Base-by-base conservation (phyloP, 2,888 invertebrate genomes). In the Chydorus sphaericus region DNA sequence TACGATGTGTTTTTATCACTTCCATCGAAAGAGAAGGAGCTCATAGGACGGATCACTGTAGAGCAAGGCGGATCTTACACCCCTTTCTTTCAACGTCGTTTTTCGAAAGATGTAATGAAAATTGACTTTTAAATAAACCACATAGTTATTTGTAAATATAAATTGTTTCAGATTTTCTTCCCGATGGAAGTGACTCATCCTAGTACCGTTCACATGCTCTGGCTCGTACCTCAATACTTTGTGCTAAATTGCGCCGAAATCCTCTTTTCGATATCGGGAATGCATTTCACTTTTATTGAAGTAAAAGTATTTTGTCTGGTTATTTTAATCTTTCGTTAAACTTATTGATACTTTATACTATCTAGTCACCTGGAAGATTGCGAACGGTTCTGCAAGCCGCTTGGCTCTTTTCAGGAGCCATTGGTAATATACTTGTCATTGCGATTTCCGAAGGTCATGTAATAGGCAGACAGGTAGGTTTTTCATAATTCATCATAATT, bases 281-380 rank as follows among this genome's bases (percentile, higher is more conserved):
- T 97, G 26, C 88, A 92, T 67, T 97, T 98, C 71, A 88, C 94
- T 0, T 97, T 92, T 70, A 88, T 93, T 0, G 90, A 86, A 75
- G 84, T 78, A 69, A n/a, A n/a, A n/a, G n/a, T n/a, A n/a, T n/a
- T n/a, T n/a, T n/a, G n/a, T n/a, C n/a, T n/a, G n/a, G n/a, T n/a
- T n/a, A n/a, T n/a, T n/a, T n/a, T n/a, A n/a, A n/a, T n/a, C n/a
- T n/a, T n/a, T n/a, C n/a, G n/a, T n/a, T n/a, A n/a, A n/a, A n/a
- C n/a, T n/a, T n/a, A n/a, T n/a, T n/a, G n/a, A n/a, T n/a, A n/a
- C n/a, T n/a, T n/a, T n/a, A n/a, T n/a, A n/a, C n/a, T 50, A 63
- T 64, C 60, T 65, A 90, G 75, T 90, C 96, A 0, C 93, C 96
- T 0, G 68, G 76, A 5, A 83, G 81, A 60, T 94, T 98, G 94